phyloP scores from a whole-genome alignment of 2,888 invertebrate genomes.

The Cataglyphis albicans region DNA sequence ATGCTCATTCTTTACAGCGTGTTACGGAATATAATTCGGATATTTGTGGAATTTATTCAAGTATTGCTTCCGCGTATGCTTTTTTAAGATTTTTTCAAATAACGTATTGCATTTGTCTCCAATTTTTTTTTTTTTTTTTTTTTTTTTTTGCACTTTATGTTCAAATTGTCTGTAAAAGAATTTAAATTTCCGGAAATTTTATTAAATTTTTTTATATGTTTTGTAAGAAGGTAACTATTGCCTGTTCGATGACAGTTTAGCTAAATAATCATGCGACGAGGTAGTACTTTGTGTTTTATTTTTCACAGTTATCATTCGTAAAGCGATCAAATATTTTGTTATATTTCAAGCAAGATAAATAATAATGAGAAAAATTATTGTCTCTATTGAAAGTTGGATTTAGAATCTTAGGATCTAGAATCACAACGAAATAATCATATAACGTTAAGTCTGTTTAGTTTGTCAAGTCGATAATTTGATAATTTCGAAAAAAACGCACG shows the following conservation, averaged over 20 bases:
- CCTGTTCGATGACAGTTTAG: conserved; percentile 51
- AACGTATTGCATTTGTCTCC: background rate
- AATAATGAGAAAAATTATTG: background rate
- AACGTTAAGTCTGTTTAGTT: background rate
- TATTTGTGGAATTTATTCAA: conserved; percentile 13
- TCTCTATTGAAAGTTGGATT: background rate
- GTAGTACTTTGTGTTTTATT: conserved; percentile 32
- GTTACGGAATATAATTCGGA: background rate
- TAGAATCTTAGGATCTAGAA: background rate
- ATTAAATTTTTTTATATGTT: conserved; percentile 48
- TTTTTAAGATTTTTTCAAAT: background rate
- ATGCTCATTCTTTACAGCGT: background rate
- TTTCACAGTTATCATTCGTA: background rate
- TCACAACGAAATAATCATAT: background rate
- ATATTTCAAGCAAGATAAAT: background rate
- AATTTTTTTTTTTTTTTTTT: no score
- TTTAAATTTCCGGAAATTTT: conserved; percentile 42
- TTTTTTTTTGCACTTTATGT: background rate
- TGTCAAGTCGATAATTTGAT: background rate
- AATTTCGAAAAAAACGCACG: background rate
- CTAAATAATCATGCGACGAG: conserved; percentile 34
- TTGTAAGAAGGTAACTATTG: conserved; percentile 17
- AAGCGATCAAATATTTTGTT: conserved; percentile 19
- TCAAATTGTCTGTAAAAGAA: background rate
- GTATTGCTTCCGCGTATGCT: background rate